These are phyloP conservation scores for Synanthedon andrenaeformis DNA, from an alignment of 2,888 invertebrate genomes.

Conservation along the genomic window DNA sequence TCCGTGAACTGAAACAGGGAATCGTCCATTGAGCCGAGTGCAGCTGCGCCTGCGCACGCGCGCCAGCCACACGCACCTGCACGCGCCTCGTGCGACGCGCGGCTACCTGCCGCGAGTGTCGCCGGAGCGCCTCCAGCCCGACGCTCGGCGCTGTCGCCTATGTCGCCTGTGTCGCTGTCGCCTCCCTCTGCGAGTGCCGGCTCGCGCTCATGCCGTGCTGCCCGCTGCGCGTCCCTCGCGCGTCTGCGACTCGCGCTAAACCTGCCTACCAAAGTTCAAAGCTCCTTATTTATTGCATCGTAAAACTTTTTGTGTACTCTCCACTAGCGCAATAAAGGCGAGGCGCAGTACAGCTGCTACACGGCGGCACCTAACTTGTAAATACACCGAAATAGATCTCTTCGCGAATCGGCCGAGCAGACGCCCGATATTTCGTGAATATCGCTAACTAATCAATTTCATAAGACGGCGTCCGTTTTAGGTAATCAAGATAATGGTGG, in stretches of 20 bases:
- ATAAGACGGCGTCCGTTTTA: too few relatives aligned
- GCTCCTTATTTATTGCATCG: conserved; percentile 32
- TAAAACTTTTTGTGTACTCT: conserved; percentile 20
- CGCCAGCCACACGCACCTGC: conserved; percentile 72
- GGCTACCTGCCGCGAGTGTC: conserved; percentile 88
- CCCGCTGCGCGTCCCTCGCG: background rate
- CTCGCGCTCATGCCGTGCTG: too few relatives aligned
- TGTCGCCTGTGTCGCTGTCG: background rate
- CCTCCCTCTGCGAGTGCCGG: background rate
- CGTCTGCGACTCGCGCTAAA: conserved; percentile 1
- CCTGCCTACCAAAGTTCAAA: conserved; percentile 20
- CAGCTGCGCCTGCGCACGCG: conserved; percentile 7
- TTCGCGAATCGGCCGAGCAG: conserved; percentile 1
- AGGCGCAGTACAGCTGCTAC: conserved; percentile 1
- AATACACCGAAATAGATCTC: background rate
- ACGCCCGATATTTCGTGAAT: too few relatives aligned
- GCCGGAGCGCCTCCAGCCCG: conserved; percentile 82
- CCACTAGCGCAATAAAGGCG: too few relatives aligned
- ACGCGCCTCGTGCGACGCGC: conserved; percentile 84
- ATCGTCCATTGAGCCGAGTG: background rate
- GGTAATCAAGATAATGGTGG: too few relatives aligned
- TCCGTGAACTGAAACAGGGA: conserved; percentile 59
- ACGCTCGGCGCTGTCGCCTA: conserved; percentile 1
- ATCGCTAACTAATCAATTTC: too few relatives aligned
- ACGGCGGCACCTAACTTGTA: conserved; percentile 1